A percentile compares a stretch with the other conserved stretches of the same genome.
These are phyloP conservation scores for Nannospalax galili DNA, from an alignment of 2,113 vertebrate genomes.

Conservation along the genomic window DNA sequence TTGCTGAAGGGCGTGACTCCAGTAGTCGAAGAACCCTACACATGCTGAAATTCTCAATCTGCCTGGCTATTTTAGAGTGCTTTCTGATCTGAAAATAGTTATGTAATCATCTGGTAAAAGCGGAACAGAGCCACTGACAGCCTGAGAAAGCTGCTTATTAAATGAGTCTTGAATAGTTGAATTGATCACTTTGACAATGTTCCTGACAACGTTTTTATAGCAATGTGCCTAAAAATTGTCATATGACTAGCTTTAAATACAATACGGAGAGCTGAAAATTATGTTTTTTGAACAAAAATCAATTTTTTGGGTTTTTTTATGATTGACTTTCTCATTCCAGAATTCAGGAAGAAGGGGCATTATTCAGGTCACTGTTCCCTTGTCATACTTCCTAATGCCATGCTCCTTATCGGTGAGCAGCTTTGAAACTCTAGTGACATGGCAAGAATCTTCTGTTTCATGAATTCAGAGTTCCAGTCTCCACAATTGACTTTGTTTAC, in stretches of 20 bases:
- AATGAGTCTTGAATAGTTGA: not conserved
- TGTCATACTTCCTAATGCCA: not conserved
- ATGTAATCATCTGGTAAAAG: slow-evolving; percentile 7
- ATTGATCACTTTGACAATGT: not conserved
- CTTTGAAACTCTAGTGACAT: not conserved
- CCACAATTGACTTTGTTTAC: not conserved
- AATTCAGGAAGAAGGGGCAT: not conserved
- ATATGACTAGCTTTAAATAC: not conserved
- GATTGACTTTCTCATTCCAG: not conserved
- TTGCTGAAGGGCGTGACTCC: not conserved
- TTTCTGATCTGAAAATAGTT: not conserved
- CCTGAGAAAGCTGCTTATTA: not conserved
- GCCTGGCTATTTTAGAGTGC: not conserved
- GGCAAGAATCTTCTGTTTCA: not conserved
- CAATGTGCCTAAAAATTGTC: not conserved
- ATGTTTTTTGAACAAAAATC: not conserved
- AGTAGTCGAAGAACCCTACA: too few relatives aligned
- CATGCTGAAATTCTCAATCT: not conserved
- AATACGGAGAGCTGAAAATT: not conserved
- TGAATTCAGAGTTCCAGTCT: not conserved
- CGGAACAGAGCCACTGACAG: not conserved
- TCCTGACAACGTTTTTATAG: not conserved
- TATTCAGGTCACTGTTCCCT: not conserved
- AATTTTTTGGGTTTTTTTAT: not conserved
- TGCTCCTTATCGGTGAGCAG: not conserved